Conservation (phyloP, 2,113 vertebrate genomes). For the Muscicapa adusta region DNA sequence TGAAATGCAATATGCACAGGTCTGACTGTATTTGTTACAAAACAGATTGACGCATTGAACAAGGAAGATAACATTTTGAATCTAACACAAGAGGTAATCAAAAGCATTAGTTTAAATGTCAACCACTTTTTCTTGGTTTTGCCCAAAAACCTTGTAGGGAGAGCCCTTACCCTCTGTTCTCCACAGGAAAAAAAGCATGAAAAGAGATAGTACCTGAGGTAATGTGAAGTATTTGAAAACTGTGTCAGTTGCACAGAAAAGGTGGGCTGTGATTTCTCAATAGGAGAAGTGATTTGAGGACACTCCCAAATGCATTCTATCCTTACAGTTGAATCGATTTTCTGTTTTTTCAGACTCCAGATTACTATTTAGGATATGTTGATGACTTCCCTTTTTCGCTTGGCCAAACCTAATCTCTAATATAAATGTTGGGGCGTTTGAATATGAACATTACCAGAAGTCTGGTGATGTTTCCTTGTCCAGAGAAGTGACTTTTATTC, state of each 20-base stretch:
- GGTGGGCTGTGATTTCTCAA: not conserved
- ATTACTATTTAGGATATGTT: not conserved
- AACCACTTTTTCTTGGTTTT: not conserved
- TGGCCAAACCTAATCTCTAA: not conserved
- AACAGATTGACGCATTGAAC: slow-evolving; percentile 11
- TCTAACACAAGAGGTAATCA: not conserved
- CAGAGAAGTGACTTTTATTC: not conserved
- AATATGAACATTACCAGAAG: not conserved
- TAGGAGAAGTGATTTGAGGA: not conserved
- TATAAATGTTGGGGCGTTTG: not conserved
- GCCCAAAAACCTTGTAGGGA: not conserved
- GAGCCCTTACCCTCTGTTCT: not conserved
- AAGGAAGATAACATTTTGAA: slow-evolving; percentile 23
- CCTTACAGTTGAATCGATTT: not conserved
- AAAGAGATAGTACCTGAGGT: not conserved
- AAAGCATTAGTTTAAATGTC: slow-evolving; percentile 1
- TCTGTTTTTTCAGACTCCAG: not conserved
- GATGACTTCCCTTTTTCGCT: not conserved
- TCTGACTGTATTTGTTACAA: slow-evolving; percentile 30
- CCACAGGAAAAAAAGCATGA: not conserved
- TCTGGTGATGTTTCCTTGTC: not conserved
- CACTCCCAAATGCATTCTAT: not conserved
- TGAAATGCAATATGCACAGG: slow-evolving; percentile 42
- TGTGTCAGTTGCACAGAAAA: not conserved
- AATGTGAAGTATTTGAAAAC: not conserved